Percentiles rank a stretch among this genome's conserved stretches.
phyloP scores from a whole-genome alignment of 2,888 invertebrate species.

The Iphiclides podalirius region DNA sequence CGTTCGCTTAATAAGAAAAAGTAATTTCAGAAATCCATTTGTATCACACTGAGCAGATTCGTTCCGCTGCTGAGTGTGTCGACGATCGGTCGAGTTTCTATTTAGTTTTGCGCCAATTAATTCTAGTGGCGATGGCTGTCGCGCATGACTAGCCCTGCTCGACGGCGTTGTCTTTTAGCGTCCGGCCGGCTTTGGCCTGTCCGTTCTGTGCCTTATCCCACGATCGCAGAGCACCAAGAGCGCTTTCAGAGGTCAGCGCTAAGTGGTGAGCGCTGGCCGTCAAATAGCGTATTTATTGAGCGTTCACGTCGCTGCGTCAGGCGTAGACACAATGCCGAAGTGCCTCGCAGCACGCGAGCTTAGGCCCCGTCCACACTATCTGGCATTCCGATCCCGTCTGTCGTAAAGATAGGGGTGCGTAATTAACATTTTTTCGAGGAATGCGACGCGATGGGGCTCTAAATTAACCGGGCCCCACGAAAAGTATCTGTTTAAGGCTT shows the following conservation, averaged over 20 bases:
- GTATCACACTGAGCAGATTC: neutral
- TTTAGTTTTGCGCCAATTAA: neutral
- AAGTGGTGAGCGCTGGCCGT: constrained; percentile 37
- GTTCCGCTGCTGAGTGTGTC: neutral
- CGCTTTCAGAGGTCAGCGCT: constrained; percentile 30
- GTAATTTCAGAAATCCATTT: neutral
- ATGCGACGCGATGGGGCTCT: constrained; percentile 1
- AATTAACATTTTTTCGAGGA: constrained; percentile 29
- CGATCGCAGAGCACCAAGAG: neutral
- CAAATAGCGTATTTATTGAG: constrained; percentile 59
- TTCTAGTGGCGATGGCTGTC: neutral
- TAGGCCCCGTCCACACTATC: constrained; percentile 31
- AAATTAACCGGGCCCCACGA: neutral
- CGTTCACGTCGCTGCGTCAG: constrained; percentile 48
- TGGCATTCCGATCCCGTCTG: constrained; percentile 30
- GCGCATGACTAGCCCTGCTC: neutral
- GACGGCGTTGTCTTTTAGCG: constrained; percentile 19
- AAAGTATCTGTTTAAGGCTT: constrained; percentile 18
- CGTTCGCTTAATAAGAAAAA: neutral
- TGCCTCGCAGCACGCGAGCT: constrained; percentile 52
- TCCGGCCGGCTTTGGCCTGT: neutral
- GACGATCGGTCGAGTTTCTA: neutral
- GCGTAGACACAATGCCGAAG: constrained; percentile 44
- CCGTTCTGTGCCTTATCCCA: no score
- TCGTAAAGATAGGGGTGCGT: no score